Conservation (phyloP, 2,797 vertebrate species). For the Takifugu ocellatus region DNA sequence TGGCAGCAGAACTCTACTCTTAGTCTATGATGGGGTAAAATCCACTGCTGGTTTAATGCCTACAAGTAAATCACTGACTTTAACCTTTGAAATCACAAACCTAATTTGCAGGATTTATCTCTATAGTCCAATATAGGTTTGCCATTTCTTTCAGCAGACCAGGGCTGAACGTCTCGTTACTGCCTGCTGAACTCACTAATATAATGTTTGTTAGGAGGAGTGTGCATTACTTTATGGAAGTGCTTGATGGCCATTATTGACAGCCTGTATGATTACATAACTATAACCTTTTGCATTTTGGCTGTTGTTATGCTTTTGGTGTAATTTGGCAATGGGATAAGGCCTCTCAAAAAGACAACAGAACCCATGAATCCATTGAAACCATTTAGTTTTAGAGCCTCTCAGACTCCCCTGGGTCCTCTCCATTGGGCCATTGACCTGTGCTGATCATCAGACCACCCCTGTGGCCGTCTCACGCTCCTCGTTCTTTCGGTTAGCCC, state of each 20-base stretch:
- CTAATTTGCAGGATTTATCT: background rate
- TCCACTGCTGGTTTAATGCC: background rate
- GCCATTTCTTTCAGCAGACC: no score
- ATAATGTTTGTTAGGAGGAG: background rate
- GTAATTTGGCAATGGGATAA: slow-evolving; percentile 10
- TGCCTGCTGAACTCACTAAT: background rate
- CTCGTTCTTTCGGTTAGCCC: slow-evolving; percentile 58
- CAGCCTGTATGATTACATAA: slow-evolving; percentile 7
- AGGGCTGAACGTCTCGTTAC: no score
- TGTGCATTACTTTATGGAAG: background rate
- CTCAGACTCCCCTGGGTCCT: slow-evolving; percentile 37
- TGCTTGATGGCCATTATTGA: background rate
- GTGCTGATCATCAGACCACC: slow-evolving; percentile 40
- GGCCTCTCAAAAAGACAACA: slow-evolving; percentile 11
- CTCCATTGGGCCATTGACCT: slow-evolving; percentile 24
- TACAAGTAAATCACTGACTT: background rate
- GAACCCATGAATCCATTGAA: slow-evolving; percentile 28
- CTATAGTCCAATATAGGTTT: no score
- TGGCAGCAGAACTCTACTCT: background rate
- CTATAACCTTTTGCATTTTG: background rate
- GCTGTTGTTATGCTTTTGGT: slow-evolving; percentile 3
- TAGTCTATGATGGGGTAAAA: background rate
- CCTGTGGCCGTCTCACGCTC: slow-evolving; percentile 47
- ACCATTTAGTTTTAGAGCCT: slow-evolving; percentile 23
- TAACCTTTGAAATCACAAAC: background rate